Conservation (phyloP, 2,888 invertebrate species). For the Notocelia uddmanniana region DNA sequence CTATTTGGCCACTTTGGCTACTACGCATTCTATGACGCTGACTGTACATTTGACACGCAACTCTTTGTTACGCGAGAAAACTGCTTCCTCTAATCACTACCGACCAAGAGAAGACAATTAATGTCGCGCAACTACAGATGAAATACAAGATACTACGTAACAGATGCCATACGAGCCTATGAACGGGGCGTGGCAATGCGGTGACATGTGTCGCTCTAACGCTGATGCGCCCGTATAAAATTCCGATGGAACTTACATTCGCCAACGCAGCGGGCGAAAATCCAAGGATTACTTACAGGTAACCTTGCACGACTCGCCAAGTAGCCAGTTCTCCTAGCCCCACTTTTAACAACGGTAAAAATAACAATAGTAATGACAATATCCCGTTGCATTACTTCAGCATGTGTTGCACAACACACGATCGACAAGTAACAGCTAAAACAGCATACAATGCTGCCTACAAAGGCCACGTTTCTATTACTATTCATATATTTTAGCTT, state of each 20-base stretch:
- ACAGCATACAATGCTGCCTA: constrained; percentile 48
- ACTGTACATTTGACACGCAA: too few species aligned
- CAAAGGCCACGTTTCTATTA: constrained; percentile 61
- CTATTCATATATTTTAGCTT: constrained; percentile 59
- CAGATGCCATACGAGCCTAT: too few species aligned
- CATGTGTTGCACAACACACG: constrained; percentile 3
- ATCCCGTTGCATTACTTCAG: neutral
- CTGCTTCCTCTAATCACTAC: neutral
- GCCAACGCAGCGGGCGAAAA: too few species aligned
- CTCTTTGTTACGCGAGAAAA: neutral
- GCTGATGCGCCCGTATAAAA: too few species aligned
- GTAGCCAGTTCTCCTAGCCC: neutral
- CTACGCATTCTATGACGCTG: too few species aligned
- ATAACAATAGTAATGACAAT: neutral
- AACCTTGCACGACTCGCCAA: neutral
- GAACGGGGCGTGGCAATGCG: too few species aligned
- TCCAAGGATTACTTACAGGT: too few species aligned
- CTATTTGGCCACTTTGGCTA: too few species aligned
- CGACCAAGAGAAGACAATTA: neutral
- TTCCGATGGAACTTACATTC: too few species aligned
- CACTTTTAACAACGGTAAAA: neutral
- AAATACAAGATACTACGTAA: too few species aligned
- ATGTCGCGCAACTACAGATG: too few species aligned
- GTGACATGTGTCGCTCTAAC: too few species aligned
- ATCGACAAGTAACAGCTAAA: constrained; percentile 32